These are phyloP conservation scores for Cataglyphis cursor DNA, from an alignment of 2,888 invertebrate species.

Conservation along the genomic window DNA sequence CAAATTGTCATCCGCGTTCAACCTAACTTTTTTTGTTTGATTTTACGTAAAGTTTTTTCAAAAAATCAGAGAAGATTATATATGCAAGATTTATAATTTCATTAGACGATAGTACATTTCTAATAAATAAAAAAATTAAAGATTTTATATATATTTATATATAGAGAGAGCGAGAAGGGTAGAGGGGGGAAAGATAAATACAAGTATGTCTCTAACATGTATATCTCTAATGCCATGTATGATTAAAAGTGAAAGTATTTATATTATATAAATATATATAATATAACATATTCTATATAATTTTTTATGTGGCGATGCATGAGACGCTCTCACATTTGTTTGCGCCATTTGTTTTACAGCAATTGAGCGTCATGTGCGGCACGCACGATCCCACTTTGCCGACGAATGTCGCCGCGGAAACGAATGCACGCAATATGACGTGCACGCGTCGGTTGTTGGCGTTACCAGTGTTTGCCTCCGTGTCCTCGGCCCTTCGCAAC, in stretches of 20 bases:
- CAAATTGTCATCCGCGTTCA: neutral
- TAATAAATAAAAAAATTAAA: neutral
- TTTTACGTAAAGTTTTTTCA: neutral
- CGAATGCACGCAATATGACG: conserved; percentile 46
- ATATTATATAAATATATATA: neutral
- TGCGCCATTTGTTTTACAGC: conserved; percentile 66
- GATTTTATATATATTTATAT: neutral
- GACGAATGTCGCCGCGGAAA: conserved; percentile 29
- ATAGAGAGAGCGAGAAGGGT: neutral
- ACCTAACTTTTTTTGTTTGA: neutral
- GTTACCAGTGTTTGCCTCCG: conserved; percentile 72
- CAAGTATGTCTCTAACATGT: too few species aligned
- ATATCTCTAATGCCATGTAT: neutral
- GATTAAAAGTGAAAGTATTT: neutral
- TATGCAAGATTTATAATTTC: neutral
- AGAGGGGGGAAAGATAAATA: neutral
- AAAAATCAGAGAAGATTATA: neutral
- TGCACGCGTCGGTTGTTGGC: conserved; percentile 69
- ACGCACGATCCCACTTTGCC: conserved; percentile 61
- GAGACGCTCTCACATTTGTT: neutral
- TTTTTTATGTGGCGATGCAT: neutral
- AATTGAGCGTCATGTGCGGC: conserved; percentile 77
- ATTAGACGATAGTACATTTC: neutral
- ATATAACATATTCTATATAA: neutral
- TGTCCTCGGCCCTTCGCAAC: conserved; percentile 72